A percentile compares a stretch with the other conserved stretches of the same genome.
Conservation (phyloP, 2,888 invertebrate genomes). For the Pyrrhosoma nymphula region DNA sequence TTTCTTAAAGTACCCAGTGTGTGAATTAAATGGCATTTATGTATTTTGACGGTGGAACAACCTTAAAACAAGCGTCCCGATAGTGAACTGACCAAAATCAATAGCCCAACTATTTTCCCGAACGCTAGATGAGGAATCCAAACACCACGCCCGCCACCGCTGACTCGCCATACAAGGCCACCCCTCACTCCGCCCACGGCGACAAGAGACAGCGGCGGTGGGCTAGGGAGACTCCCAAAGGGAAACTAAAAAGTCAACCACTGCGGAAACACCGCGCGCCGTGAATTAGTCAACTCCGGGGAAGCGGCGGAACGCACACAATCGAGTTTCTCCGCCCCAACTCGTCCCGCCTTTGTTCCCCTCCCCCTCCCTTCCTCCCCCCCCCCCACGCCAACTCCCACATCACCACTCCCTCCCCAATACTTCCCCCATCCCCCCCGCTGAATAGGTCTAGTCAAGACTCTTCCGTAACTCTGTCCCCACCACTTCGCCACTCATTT, state of each 20-base stretch:
- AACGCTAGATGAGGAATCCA: background rate
- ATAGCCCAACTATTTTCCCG: background rate
- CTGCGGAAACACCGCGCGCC: slow-evolving; percentile 30
- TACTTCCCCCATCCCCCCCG: background rate
- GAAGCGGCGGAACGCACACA: background rate
- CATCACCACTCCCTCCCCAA: background rate
- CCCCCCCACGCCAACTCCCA: background rate
- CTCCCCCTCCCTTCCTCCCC: background rate
- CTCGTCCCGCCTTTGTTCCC: background rate
- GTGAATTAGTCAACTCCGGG: slow-evolving; percentile 29
- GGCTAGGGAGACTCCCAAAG: background rate
- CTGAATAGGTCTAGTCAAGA: background rate
- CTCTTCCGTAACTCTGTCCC: background rate
- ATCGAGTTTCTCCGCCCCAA: background rate
- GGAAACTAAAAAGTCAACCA: slow-evolving; percentile 7
- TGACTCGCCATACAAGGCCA: background rate
- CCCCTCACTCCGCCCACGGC: background rate
- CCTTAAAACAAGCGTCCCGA: no score
- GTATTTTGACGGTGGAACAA: no score
- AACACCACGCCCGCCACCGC: background rate
- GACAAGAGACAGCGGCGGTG: background rate
- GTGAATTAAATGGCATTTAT: no score
- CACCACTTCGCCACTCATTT: background rate
- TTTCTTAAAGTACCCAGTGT: no score
- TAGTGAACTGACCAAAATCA: background rate